These are phyloP conservation scores for Disparrhopalites patrizii DNA, from an alignment of 2,888 invertebrate genomes.

Conservation along the genomic window DNA sequence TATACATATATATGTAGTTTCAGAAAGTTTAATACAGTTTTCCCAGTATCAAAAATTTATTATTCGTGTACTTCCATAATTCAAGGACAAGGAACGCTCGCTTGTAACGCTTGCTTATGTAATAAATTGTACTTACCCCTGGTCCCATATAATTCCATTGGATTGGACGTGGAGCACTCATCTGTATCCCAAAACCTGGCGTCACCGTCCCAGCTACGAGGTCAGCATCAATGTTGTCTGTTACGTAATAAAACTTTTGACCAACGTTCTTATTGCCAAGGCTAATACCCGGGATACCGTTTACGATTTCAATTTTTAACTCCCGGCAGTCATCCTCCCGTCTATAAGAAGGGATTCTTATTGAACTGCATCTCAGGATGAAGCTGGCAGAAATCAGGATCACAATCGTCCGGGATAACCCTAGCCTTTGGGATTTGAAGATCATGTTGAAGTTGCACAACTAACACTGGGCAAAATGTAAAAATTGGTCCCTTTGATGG, in stretches of 20 bases:
- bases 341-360: not conserved
- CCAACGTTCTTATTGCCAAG: not conserved
- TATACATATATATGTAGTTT: not conserved
- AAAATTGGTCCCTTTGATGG: not conserved
- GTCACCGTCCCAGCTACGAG: not conserved
- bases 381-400: too few species aligned
- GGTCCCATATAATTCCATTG: slow-evolving; percentile 9
- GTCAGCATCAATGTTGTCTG: not conserved
- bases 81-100: not conserved
- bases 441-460: too few species aligned
- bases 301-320: not conserved
- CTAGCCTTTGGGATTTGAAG: too few species aligned
- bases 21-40: not conserved
- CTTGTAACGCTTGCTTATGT: not conserved
- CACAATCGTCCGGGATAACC: too few species aligned
- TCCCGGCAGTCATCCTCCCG: too few species aligned
- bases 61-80: not conserved
- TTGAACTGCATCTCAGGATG: too few species aligned
- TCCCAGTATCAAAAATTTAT: not conserved
- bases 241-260: not conserved
- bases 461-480: not conserved
- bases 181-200: not conserved
- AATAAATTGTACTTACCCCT: slow-evolving; percentile 7
- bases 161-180: slow-evolving; percentile 7
- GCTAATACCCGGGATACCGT: not conserved